These are phyloP conservation scores for Himalopsyche kuldschensis DNA, from an alignment of 2,888 invertebrate genomes.

Conservation along the genomic window DNA sequence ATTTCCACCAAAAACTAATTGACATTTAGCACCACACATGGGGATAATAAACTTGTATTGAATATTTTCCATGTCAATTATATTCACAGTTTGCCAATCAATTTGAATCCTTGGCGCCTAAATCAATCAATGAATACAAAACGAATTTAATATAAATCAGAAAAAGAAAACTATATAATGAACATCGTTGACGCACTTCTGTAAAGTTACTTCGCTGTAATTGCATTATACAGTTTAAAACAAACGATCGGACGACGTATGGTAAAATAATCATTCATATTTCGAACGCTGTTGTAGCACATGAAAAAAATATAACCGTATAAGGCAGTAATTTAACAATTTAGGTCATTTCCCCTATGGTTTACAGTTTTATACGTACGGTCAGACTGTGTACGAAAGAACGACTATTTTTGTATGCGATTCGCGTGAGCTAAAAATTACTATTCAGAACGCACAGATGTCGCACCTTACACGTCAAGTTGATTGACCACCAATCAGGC, in stretches of 20 bases:
- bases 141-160: neutral
- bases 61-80: no score
- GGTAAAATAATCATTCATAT: no score
- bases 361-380: neutral
- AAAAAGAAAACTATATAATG: no score
- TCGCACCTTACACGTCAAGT: neutral
- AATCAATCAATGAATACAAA: neutral
- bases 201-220: no score
- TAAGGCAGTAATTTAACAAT: neutral
- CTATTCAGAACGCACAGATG: neutral
- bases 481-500: neutral
- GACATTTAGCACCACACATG: no score
- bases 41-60: no score
- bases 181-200: no score
- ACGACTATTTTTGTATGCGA: neutral
- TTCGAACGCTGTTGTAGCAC: neutral
- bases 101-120: neutral
- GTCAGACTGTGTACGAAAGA: neutral
- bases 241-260: no score
- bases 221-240: no score
- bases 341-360: neutral
- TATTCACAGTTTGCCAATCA: no score
- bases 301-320: neutral
- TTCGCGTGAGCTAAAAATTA: neutral
- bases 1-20: no score